Conservation (phyloP, 2,113 vertebrate species). For the Ptilorrhoa leucosticta region DNA sequence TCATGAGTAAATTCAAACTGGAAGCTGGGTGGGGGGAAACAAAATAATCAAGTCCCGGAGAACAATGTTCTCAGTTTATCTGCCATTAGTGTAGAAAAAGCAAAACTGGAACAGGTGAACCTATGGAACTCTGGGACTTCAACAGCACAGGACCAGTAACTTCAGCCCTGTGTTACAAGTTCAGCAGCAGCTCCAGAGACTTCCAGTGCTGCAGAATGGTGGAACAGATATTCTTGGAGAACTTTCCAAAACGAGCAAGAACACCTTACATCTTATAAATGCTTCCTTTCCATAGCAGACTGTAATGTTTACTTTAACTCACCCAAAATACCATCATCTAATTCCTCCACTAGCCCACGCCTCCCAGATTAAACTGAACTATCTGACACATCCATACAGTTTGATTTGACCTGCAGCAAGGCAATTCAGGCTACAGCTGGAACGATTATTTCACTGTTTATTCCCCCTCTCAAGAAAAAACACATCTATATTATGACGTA, state of each 20-base stretch:
- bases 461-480: not conserved
- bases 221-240: not conserved
- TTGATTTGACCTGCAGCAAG: not conserved
- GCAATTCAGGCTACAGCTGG: not conserved
- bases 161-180: not conserved
- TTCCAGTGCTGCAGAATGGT: rapidly evolving
- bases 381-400: not conserved
- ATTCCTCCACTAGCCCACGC: not conserved
- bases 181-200: not conserved
- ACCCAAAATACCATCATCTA: not conserved
- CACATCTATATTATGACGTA: not conserved
- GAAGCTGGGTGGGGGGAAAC: not conserved
- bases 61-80: not conserved
- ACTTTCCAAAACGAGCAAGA: not conserved
- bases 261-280: not conserved
- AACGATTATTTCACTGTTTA: not conserved
- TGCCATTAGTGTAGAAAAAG: not conserved
- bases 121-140: rapidly evolving
- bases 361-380: not conserved
- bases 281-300: not conserved
- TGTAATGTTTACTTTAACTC: not conserved
- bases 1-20: not conserved
- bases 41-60: not conserved
- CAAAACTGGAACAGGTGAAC: not conserved
- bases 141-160: not conserved